Evolutionary conservation across 2,888 invertebrate species (phyloP).

Genomic region (Cartodere bifasciata): DNA sequence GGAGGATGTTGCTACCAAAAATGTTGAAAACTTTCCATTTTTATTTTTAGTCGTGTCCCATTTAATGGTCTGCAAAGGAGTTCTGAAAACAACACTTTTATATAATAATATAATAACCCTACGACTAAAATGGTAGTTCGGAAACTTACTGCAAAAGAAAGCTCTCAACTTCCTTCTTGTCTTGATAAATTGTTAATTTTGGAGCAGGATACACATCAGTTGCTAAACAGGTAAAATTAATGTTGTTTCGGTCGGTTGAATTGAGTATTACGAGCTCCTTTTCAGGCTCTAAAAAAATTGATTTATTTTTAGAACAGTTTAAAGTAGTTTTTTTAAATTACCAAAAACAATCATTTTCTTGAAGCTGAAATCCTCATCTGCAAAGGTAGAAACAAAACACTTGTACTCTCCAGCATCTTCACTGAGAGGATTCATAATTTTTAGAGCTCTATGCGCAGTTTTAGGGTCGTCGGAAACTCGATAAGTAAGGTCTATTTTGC

Average conservation of each 20-base stretch:
- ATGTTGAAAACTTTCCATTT: conserved; percentile 27
- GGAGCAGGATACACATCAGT: conserved; percentile 34
- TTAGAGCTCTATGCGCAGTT: conserved; percentile 57
- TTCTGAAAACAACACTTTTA: conserved; percentile 18
- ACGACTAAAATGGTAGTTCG: conserved; percentile 12
- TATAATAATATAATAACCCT: conserved; percentile 6
- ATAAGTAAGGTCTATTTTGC: conserved; percentile 49
- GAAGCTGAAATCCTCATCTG: conserved; percentile 51
- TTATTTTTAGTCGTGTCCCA: conserved; percentile 29
- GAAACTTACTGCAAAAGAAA: too few species aligned
- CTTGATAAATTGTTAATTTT: conserved; percentile 30
- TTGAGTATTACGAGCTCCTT: conserved; percentile 22
- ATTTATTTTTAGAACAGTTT: conserved; percentile 5
- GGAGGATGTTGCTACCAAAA: conserved; percentile 25
- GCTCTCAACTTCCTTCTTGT: conserved; percentile 23
- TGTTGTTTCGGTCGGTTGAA: conserved; percentile 25
- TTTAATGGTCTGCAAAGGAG: conserved; percentile 27
- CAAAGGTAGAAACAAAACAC: conserved; percentile 56
- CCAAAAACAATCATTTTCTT: conserved; percentile 56
- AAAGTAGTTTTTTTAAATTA: too few species aligned
- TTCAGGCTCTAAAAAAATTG: conserved; percentile 30
- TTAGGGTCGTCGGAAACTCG: conserved; percentile 52
- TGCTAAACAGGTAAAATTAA: conserved; percentile 35
- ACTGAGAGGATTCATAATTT: conserved; percentile 52
- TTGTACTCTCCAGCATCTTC: conserved; percentile 62